Conservation (phyloP, 2,888 invertebrate genomes). For the Athetis lepigone region DNA sequence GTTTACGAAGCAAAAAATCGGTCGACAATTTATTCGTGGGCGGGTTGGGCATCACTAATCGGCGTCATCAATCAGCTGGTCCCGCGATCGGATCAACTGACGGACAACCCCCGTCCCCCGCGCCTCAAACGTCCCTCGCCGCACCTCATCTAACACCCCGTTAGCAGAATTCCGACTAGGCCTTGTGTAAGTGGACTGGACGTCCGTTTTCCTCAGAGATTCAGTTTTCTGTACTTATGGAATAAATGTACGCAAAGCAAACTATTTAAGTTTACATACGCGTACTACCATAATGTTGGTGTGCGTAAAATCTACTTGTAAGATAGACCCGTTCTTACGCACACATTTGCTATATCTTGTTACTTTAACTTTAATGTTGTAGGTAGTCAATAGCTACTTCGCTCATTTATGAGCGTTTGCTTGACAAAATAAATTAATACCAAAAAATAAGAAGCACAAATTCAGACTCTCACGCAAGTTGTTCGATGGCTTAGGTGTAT, state of each 20-base stretch:
- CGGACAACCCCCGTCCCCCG: constrained; percentile 71
- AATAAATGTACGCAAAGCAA: background rate
- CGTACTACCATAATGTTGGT: too few relatives aligned
- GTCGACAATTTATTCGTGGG: constrained; percentile 88
- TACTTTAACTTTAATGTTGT: too few relatives aligned
- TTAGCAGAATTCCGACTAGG: constrained; percentile 58
- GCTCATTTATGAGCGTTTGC: too few relatives aligned
- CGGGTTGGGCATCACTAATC: constrained; percentile 89
- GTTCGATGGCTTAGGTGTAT: too few relatives aligned
- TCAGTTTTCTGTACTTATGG: constrained; percentile 5
- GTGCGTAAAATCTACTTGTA: too few relatives aligned
- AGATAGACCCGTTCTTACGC: too few relatives aligned
- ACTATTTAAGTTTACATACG: too few relatives aligned
- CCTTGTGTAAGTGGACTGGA: constrained; percentile 43
- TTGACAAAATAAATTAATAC: too few relatives aligned
- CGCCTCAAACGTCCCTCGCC: constrained; percentile 64
- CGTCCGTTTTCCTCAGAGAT: constrained; percentile 42
- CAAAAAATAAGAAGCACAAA: too few relatives aligned
- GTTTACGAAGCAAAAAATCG: constrained; percentile 85
- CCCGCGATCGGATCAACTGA: constrained; percentile 87
- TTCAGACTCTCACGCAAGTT: too few relatives aligned
- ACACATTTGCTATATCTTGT: too few relatives aligned
- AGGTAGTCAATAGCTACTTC: too few relatives aligned
- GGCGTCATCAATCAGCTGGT: constrained; percentile 89
- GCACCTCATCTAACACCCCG: constrained; percentile 65